These are phyloP conservation scores for Dione vanillae DNA, from an alignment of 2,888 invertebrate genomes.

Conservation along the genomic window DNA sequence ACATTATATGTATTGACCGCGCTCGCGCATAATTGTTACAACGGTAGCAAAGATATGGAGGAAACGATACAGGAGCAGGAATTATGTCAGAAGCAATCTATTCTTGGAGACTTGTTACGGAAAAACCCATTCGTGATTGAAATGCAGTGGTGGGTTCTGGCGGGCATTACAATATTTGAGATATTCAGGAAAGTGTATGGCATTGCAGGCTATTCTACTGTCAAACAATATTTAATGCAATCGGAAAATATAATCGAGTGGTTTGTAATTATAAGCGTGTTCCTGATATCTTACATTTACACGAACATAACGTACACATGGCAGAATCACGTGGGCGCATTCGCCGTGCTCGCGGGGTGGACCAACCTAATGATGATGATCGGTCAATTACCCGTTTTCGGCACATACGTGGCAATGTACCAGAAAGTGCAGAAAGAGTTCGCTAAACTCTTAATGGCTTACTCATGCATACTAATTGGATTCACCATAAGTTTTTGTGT, in stretches of 20 bases:
- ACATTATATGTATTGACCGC: slow-evolving; percentile 92
- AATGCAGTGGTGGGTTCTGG: slow-evolving; percentile 92
- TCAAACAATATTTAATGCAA: slow-evolving; percentile 92
- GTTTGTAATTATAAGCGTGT: slow-evolving; percentile 93
- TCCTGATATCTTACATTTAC: slow-evolving; percentile 92
- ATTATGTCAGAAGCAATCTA: slow-evolving; percentile 90
- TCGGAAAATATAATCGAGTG: slow-evolving; percentile 94
- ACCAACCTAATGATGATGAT: slow-evolving; percentile 96
- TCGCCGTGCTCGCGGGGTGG: slow-evolving; percentile 94
- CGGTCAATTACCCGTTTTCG: slow-evolving; percentile 93
- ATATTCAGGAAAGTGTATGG: slow-evolving; percentile 92
- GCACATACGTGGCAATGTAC: slow-evolving; percentile 96
- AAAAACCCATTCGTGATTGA: slow-evolving; percentile 91
- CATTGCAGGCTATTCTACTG: slow-evolving; percentile 91
- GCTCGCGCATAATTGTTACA: slow-evolving; percentile 93
- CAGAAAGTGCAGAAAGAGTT: slow-evolving; percentile 94
- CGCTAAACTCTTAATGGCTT: slow-evolving; percentile 93
- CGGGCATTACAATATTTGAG: slow-evolving; percentile 91
- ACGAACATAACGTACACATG: slow-evolving; percentile 90
- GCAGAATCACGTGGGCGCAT: slow-evolving; percentile 94
- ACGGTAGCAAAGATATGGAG: slow-evolving; percentile 90
- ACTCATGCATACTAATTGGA: slow-evolving; percentile 92
- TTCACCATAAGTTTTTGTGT: slow-evolving; percentile 95
- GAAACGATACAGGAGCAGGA: slow-evolving; percentile 89
- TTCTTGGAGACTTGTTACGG: slow-evolving; percentile 89